Conservation (phyloP, 2,797 vertebrate species). For the Onychomys arenicola region DNA sequence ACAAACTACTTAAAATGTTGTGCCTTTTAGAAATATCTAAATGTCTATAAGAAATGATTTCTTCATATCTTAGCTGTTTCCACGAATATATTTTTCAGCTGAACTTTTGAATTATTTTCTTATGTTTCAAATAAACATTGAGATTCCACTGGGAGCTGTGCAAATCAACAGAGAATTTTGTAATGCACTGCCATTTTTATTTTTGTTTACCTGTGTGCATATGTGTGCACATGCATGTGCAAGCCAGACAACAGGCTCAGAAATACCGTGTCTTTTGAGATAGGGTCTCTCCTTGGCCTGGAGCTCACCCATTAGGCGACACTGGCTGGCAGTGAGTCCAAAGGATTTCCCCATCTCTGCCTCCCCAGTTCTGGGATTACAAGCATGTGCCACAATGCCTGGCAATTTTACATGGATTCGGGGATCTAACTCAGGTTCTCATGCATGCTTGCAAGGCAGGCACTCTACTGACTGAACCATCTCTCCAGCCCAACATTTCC, state of each 20-base stretch:
- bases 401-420: neutral
- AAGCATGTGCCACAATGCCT: neutral
- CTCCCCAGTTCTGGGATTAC: neutral
- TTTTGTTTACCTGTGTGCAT: neutral
- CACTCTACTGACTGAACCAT: neutral
- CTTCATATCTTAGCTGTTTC: conserved; percentile 25
- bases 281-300: neutral
- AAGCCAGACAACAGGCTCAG: too few relatives aligned
- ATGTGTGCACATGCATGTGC: neutral
- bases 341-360: too few relatives aligned
- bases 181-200: neutral
- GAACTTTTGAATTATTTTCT: conserved; percentile 41
- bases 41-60: neutral
- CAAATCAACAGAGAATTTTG: conserved; percentile 26
- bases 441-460: neutral
- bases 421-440: neutral
- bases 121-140: conserved; percentile 4
- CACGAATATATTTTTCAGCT: conserved; percentile 9
- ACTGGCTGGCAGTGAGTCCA: neutral
- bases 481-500: neutral
- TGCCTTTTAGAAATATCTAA: conserved; percentile 29
- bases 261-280: neutral
- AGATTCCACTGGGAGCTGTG: neutral
- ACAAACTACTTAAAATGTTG: conserved; percentile 39
- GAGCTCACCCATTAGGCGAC: too few relatives aligned